These are phyloP conservation scores for Rousettus madagascariensis DNA, from an alignment of 2,797 vertebrate species.

Conservation along the genomic window DNA sequence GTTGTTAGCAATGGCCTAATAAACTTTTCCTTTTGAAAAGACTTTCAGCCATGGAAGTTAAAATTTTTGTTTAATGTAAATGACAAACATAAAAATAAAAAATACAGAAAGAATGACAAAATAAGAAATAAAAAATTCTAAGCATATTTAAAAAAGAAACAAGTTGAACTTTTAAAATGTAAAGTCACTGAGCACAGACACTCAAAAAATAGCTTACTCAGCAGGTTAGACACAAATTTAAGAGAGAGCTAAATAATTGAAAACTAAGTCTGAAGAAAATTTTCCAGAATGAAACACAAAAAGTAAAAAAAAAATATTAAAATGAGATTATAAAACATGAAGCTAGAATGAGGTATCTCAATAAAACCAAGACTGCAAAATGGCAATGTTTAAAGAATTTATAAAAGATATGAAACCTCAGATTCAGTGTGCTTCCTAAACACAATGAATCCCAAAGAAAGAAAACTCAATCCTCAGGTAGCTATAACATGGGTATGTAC, in stretches of 20 bases:
- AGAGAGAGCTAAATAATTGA: background rate
- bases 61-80: no score
- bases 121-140: background rate
- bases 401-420: background rate
- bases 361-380: background rate
- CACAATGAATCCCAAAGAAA: background rate
- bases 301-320: background rate
- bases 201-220: background rate
- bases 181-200: background rate
- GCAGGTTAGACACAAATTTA: background rate
- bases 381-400: background rate
- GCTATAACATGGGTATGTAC: background rate
- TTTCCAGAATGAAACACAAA: conserved; percentile 7
- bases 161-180: background rate
- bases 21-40: no score
- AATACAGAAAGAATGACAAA: background rate
- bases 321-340: background rate
- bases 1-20: no score
- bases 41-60: no score
- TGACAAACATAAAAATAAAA: no score
- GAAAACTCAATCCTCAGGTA: background rate
- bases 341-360: background rate
- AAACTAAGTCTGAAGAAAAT: background rate
- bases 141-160: background rate
- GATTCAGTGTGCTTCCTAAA: background rate